These are phyloP conservation scores for Acleris literana DNA, from an alignment of 2,888 invertebrate genomes.

Conservation along the genomic window DNA sequence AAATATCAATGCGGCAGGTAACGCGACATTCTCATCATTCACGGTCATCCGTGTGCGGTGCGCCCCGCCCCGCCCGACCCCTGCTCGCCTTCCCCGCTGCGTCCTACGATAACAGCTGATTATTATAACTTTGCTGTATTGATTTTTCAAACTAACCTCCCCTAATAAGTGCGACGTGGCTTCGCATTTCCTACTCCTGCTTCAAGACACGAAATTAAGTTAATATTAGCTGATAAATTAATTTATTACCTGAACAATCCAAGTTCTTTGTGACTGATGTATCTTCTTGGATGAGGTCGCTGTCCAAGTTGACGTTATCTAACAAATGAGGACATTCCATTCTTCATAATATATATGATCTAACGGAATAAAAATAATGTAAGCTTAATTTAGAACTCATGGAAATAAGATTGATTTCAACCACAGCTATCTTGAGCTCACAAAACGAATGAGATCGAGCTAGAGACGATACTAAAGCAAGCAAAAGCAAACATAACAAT, in stretches of 20 bases:
- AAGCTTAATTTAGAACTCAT: constrained; percentile 57
- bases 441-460: constrained; percentile 54
- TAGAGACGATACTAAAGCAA: constrained; percentile 42
- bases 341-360: constrained; percentile 67
- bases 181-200: constrained; percentile 38
- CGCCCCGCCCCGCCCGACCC: constrained; percentile 54
- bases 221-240: constrained; percentile 40
- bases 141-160: constrained; percentile 80
- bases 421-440: constrained; percentile 45
- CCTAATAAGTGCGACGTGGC: constrained; percentile 49
- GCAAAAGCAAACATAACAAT: constrained; percentile 38
- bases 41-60: constrained; percentile 67
- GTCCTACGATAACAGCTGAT: constrained; percentile 79
- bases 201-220: constrained; percentile 32
- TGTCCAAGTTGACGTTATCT: constrained; percentile 85
- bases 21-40: constrained; percentile 59
- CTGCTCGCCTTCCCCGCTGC: constrained; percentile 52
- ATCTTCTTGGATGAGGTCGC: constrained; percentile 76
- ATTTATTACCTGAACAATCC: constrained; percentile 85
- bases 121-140: constrained; percentile 77
- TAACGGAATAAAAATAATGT: constrained; percentile 52
- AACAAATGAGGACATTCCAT: constrained; percentile 89
- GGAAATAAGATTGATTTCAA: constrained; percentile 52
- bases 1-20: constrained; percentile 55
- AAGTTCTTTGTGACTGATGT: constrained; percentile 84